A percentile compares a stretch with the other conserved stretches of the same genome.
phyloP scores from a whole-genome alignment of 2,797 vertebrate genomes.

The Taenioides sp. region DNA sequence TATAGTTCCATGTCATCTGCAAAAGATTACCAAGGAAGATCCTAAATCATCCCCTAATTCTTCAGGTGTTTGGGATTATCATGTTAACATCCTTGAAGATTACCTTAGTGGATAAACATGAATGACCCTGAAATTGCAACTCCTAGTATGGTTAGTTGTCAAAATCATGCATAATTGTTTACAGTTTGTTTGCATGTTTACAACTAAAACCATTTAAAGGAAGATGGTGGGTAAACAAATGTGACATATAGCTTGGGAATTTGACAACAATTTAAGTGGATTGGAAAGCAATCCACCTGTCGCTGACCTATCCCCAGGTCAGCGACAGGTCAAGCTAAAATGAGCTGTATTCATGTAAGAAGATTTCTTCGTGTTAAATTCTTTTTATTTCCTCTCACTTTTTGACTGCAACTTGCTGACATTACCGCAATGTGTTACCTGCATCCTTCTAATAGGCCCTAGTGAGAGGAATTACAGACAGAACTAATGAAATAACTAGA shows the following conservation, averaged over 20 bases:
- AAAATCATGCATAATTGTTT: background rate
- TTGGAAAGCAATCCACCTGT: background rate
- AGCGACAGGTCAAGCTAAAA: background rate
- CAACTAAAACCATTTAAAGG: background rate
- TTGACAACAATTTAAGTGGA: background rate
- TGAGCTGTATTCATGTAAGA: background rate
- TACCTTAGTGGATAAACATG: background rate
- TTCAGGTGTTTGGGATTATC: conserved; percentile 26
- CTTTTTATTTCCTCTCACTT: background rate
- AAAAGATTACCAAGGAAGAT: conserved; percentile 69
- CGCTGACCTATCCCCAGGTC: too few species aligned
- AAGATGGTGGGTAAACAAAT: background rate
- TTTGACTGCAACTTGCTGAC: background rate
- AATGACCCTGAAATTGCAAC: background rate
- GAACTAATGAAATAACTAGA: conserved; percentile 6
- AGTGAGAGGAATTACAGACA: background rate
- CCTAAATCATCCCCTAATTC: conserved; percentile 47
- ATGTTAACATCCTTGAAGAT: background rate
- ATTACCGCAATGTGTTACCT: background rate
- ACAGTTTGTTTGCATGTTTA: background rate
- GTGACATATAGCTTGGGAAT: too few species aligned
- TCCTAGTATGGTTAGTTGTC: background rate
- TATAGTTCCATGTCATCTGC: conserved; percentile 63
- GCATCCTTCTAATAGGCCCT: background rate
- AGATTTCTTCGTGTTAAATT: background rate